Conservation (phyloP, 2,888 invertebrate genomes). For the Cantharis rustica region DNA sequence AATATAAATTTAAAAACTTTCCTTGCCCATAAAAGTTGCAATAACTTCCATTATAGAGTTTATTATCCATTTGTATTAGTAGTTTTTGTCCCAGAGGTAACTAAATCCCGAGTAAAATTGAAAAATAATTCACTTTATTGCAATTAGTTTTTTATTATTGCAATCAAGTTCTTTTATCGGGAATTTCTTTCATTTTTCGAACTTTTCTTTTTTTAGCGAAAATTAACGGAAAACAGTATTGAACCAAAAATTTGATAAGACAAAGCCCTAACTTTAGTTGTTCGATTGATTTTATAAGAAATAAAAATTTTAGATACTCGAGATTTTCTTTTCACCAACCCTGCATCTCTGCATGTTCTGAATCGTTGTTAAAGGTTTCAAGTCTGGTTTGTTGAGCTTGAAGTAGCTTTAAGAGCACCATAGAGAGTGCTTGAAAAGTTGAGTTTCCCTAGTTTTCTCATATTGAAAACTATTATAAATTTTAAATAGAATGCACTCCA, state of each 20-base stretch:
- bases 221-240: too few relatives aligned
- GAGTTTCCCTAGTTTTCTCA: background rate
- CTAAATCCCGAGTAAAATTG: background rate
- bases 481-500: background rate
- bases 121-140: background rate
- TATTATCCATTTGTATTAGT: background rate
- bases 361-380: background rate
- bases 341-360: background rate
- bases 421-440: background rate
- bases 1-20: background rate
- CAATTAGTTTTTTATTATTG: background rate
- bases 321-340: background rate
- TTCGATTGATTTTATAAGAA: background rate
- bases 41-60: background rate
- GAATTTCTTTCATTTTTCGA: background rate
- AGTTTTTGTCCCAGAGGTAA: background rate
- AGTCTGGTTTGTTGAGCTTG: background rate
- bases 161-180: background rate
- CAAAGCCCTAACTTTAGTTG: background rate
- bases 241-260: background rate
- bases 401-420: background rate
- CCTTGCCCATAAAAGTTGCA: background rate
- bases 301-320: background rate
- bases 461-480: background rate
- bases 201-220: background rate